Evolutionary conservation across 1,140 invertebrate species (phyloP).

Genomic region (Leptopilina boulardi): DNA sequence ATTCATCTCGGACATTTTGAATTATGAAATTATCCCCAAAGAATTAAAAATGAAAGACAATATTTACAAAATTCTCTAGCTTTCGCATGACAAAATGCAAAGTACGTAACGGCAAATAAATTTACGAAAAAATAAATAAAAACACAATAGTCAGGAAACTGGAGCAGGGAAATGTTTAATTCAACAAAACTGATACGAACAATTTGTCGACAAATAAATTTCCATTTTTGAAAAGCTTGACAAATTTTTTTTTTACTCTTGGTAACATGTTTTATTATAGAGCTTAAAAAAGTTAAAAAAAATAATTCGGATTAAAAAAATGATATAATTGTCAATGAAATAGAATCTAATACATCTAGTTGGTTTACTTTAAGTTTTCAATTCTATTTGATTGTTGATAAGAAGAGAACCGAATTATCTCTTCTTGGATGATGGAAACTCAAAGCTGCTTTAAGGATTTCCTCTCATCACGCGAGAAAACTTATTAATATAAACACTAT

Average conservation of each 20-base stretch:
- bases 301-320: too few species aligned
- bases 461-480: not conserved
- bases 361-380: not conserved
- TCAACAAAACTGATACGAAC: not conserved
- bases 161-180: not conserved
- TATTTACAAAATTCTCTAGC: not conserved
- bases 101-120: not conserved
- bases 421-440: not conserved
- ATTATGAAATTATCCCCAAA: constrained; percentile 6
- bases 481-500: not conserved
- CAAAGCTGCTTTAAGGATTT: constrained; percentile 6
- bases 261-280: too few species aligned
- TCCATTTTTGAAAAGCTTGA: too few species aligned
- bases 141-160: not conserved
- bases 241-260: too few species aligned
- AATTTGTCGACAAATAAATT: too few species aligned
- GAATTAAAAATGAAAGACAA: not conserved
- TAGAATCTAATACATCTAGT: too few species aligned
- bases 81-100: not conserved
- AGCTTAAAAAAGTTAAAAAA: too few species aligned
- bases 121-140: too few species aligned
- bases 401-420: not conserved
- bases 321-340: too few species aligned
- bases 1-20: constrained; percentile 6
- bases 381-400: not conserved